Evolutionary conservation across 2,888 invertebrate species (phyloP).

Genomic region (Harmothoe impar): DNA sequence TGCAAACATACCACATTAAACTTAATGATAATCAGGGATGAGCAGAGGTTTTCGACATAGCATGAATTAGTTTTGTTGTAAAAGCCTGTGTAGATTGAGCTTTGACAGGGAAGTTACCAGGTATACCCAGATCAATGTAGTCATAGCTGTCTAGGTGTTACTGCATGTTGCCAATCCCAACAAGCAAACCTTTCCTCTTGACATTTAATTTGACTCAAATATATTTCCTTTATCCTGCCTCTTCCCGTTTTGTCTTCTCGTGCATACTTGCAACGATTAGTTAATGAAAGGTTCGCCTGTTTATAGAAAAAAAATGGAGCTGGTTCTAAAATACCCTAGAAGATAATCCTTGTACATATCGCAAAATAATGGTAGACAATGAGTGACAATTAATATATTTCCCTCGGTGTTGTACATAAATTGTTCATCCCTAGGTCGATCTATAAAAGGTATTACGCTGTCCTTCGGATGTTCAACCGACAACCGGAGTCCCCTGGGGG

Average conservation of each 20-base stretch:
- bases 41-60: too few relatives aligned
- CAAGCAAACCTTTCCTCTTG: neutral
- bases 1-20: too few relatives aligned
- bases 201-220: neutral
- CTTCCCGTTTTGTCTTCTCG: neutral
- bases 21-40: too few relatives aligned
- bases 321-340: neutral
- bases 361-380: neutral
- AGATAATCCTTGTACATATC: slow-evolving; percentile 43
- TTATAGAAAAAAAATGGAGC: neutral
- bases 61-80: too few relatives aligned
- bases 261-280: too few relatives aligned
- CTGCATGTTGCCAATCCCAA: neutral
- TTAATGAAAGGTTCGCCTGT: neutral
- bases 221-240: neutral
- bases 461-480: too few relatives aligned
- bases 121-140: neutral
- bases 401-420: slow-evolving; percentile 45
- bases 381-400: slow-evolving; percentile 33
- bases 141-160: neutral
- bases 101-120: too few relatives aligned
- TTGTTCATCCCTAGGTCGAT: neutral
- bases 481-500: too few relatives aligned
- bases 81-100: too few relatives aligned
- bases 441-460: neutral